Base-by-base conservation (phyloP, 2,888 invertebrate genomes). In the Venustoraphidia nigricollis region DNA sequence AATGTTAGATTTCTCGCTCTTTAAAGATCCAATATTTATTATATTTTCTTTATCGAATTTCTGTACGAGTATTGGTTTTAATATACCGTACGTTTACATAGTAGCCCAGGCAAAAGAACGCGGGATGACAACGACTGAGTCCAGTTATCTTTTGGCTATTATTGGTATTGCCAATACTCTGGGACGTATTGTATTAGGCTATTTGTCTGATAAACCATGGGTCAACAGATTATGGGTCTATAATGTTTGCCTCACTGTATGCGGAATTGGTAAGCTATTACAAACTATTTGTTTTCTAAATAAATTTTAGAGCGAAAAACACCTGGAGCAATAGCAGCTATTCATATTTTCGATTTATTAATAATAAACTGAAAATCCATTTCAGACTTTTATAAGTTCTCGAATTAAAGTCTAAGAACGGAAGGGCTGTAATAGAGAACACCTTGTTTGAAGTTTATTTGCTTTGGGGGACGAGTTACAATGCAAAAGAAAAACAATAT, bases 41-140 rank as follows among this genome's bases (percentile, higher is more conserved):
- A 69, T 96, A 51, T 97, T 96, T 66, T 81, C 85, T 10, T 58
- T 91, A 47, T 96, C 96, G 38, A 98, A 98, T 68, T 92, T 98
- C 65, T 81, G 89, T 62, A 93, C 93, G 41, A 94, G 91, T 62
- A 83, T 95, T 61, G 94, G 94, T 51, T 94, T 92, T 71, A 91
- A 93, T 65, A 80, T 94, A 60, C 95, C 95, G 36, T 93, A 92
- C 62, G 81, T 93, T 46, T 94, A 88, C 62, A 76, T 87, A 51
- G 81, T 83, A 56, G 77, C 85, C 44, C 78, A 83, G 69, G 85
- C 86, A 10, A 72, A 81, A 51, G 64, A 64, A 1, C 61, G 81
- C 45, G 72, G 70, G 2, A 67, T 87, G 36, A 61, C 67, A 13
- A 71, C 75, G 47, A 66, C 72, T 10, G 61, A 73, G 40, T 79